These are phyloP conservation scores for Mermis nigrescens DNA, from an alignment of 2,888 invertebrate genomes.

Conservation along the genomic window DNA sequence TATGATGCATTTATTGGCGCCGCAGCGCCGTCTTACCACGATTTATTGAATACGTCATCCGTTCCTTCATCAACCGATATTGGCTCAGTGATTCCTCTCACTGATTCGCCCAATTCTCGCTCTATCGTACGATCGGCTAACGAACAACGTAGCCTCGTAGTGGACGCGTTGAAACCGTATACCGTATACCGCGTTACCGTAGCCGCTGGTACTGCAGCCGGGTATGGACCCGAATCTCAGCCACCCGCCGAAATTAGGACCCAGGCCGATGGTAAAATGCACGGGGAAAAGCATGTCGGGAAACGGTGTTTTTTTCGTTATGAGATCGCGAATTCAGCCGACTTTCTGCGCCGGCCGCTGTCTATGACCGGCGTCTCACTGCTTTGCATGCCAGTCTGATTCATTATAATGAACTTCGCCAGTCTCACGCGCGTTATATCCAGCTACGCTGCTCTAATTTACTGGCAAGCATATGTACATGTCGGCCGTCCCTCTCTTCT, in stretches of 20 bases:
- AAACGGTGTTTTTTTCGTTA: too few relatives aligned
- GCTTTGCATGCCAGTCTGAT: too few relatives aligned
- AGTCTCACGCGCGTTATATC: too few relatives aligned
- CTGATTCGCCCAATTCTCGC: not conserved
- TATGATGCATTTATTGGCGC: conserved; percentile 3
- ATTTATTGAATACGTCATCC: too few relatives aligned
- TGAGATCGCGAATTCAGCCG: not conserved
- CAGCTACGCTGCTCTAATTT: too few relatives aligned
- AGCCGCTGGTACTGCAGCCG: conserved; percentile 80
- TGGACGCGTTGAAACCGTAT: conserved; percentile 79
- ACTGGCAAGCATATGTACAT: too few relatives aligned
- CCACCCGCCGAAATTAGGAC: conserved; percentile 68
- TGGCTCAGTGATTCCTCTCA: not conserved
- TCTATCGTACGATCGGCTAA: conserved; percentile 20
- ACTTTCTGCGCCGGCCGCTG: not conserved
- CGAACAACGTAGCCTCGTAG: conserved; percentile 41
- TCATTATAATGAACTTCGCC: too few relatives aligned
- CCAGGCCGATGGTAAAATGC: conserved; percentile 96
- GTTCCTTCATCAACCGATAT: too few relatives aligned
- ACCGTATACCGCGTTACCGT: conserved; percentile 92
- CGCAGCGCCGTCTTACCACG: too few relatives aligned
- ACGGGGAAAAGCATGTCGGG: too few relatives aligned
- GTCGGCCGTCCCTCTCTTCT: too few relatives aligned
- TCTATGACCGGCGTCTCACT: too few relatives aligned
- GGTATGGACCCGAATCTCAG: conserved; percentile 79